phyloP scores from a whole-genome alignment of 2,113 vertebrate species.

The Oreotrochilus melanogaster region DNA sequence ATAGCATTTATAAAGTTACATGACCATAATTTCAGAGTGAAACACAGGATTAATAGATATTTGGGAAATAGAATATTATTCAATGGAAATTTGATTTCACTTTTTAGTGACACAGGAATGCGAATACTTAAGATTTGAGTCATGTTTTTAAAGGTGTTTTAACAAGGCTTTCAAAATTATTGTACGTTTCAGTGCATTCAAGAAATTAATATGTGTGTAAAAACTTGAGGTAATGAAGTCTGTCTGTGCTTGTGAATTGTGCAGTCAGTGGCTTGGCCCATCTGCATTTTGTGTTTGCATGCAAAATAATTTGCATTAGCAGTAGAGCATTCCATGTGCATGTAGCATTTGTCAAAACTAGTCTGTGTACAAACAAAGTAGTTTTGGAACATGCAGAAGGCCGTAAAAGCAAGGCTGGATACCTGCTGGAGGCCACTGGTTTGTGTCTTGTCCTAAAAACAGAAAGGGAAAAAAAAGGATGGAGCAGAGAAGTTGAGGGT shows the following conservation, averaged over 20 bases:
- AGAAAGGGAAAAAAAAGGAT: neutral
- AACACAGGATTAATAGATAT: neutral
- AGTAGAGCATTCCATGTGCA: neutral
- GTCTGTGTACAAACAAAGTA: neutral
- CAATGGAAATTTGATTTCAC: neutral
- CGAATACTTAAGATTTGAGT: neutral
- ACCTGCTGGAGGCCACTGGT: neutral
- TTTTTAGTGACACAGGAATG: neutral
- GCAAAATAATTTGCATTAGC: neutral
- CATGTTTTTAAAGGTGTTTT: neutral
- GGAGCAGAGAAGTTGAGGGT: neutral
- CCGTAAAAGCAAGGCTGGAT: fast-evolving
- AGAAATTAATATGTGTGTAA: neutral
- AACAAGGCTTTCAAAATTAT: neutral
- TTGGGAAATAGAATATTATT: neutral
- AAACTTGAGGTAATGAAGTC: neutral
- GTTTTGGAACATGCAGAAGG: neutral
- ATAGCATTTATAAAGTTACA: neutral
- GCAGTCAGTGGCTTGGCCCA: neutral
- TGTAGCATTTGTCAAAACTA: neutral
- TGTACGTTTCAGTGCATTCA: neutral
- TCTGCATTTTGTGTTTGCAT: neutral
- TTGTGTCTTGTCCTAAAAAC: neutral
- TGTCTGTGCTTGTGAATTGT: neutral
- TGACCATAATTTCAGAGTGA: neutral